Evolutionary conservation across 1,140 invertebrate species (phyloP).

Genomic region (Temnothorax nylanderi): DNA sequence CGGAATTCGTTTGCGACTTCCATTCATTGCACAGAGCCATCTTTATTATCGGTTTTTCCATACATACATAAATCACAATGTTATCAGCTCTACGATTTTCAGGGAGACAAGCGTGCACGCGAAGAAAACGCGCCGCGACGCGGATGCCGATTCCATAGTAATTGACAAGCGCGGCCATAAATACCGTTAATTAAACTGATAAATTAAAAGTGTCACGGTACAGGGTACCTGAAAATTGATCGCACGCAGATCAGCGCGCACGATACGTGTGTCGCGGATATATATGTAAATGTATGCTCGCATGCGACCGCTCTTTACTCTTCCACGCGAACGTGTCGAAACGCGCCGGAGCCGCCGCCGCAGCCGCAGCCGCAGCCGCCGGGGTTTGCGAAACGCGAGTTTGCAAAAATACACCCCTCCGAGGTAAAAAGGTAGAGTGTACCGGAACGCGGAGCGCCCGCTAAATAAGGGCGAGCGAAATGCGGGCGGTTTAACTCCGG

Average conservation of each 20-base stretch:
- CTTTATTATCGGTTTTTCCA: constrained; percentile 4
- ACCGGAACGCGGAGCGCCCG: constrained; percentile 5
- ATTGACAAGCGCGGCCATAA: constrained; percentile 42
- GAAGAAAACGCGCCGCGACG: constrained; percentile 5
- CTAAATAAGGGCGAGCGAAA: constrained; percentile 49
- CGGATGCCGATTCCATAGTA: constrained; percentile 31
- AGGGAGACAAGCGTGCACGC: background rate
- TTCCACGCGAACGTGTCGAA: constrained; percentile 31
- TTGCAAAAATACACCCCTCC: constrained; percentile 7
- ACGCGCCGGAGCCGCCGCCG: background rate
- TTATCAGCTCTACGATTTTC: background rate
- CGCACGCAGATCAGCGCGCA: background rate
- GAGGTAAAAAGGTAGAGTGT: constrained; percentile 6
- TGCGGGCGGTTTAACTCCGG: constrained; percentile 48
- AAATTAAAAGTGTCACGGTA: constrained; percentile 65
- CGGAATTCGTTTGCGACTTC: background rate
- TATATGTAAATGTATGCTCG: background rate
- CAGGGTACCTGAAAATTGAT: constrained; percentile 54
- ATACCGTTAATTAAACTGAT: constrained; percentile 64
- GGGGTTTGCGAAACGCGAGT: constrained; percentile 14
- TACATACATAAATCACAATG: background rate
- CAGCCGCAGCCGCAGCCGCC: background rate
- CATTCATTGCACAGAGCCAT: background rate
- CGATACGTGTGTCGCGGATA: background rate
- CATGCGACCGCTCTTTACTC: background rate